phyloP scores from a whole-genome alignment of 1,140 invertebrate species.

The Zophobas morio region DNA sequence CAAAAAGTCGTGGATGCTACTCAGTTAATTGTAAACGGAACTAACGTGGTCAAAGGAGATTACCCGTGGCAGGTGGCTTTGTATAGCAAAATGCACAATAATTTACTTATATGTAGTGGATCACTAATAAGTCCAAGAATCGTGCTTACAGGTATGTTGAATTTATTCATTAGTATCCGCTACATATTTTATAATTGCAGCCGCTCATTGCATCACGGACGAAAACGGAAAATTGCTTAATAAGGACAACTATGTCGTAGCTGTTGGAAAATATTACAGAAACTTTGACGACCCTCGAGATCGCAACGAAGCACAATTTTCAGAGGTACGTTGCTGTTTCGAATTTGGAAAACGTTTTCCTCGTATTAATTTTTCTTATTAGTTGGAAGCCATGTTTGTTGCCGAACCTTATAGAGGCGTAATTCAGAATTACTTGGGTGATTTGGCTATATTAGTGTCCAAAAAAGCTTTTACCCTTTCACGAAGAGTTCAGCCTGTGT shows the following conservation, averaged over 20 bases:
- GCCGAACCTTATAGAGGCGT: not conserved
- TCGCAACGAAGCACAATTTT: constrained; percentile 13
- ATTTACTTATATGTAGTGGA: constrained; percentile 16
- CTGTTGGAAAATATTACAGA: constrained; percentile 59
- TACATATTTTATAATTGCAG: constrained; percentile 22
- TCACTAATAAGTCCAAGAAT: constrained; percentile 47
- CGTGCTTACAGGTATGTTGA: constrained; percentile 44
- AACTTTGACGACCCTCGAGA: constrained; percentile 6
- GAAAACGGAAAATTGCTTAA: constrained; percentile 24
- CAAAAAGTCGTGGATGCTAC: not conserved
- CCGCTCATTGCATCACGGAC: constrained; percentile 59
- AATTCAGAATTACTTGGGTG: constrained; percentile 1
- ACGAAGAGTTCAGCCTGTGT: constrained; percentile 17
- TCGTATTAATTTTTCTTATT: not conserved
- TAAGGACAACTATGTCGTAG: constrained; percentile 47
- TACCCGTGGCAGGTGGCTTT: constrained; percentile 32
- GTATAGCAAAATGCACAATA: not conserved
- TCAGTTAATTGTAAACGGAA: constrained; percentile 16
- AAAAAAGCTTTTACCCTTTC: not conserved
- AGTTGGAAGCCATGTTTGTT: constrained; percentile 2
- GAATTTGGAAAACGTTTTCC: too few species aligned
- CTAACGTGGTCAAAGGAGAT: not conserved
- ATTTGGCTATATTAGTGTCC: constrained; percentile 28
- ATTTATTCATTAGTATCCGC: not conserved
- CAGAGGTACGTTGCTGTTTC: not conserved